phyloP scores from a whole-genome alignment of 2,113 vertebrate genomes.

The Oceanodroma tethys region DNA sequence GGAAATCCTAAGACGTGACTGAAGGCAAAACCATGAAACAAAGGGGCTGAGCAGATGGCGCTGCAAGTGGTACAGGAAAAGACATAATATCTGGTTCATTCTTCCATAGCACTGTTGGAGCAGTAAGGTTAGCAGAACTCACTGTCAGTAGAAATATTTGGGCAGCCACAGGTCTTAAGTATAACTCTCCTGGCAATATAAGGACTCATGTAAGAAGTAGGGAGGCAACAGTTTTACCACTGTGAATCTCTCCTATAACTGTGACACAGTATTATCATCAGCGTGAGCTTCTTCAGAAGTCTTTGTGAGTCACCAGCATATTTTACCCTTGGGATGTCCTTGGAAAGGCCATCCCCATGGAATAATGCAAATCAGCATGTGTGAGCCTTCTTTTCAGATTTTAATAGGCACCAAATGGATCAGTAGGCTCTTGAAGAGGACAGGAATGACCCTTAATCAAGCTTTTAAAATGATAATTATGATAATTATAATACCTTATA shows the following conservation, averaged over 20 bases:
- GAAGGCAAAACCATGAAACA: neutral
- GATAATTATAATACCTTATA: neutral
- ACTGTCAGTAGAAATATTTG: neutral
- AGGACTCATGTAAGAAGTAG: neutral
- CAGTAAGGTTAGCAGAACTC: neutral
- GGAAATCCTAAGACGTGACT: neutral
- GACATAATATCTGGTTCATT: neutral
- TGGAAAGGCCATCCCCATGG: neutral
- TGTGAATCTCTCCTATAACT: neutral
- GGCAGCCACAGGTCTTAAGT: neutral
- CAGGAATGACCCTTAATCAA: neutral
- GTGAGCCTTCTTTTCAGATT: neutral
- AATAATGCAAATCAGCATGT: neutral
- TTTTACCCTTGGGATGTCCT: neutral
- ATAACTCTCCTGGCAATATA: neutral
- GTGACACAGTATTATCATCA: neutral
- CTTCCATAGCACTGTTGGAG: neutral
- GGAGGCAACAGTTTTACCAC: neutral
- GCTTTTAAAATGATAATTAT: neutral
- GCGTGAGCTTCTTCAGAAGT: neutral
- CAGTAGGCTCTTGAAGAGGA: neutral
- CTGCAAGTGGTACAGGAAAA: neutral
- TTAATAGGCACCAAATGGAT: neutral
- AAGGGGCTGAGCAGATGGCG: neutral
- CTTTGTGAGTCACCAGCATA: neutral